These are phyloP conservation scores for Acrocephalus arundinaceus DNA, from an alignment of 2,113 vertebrate genomes.

Conservation along the genomic window DNA sequence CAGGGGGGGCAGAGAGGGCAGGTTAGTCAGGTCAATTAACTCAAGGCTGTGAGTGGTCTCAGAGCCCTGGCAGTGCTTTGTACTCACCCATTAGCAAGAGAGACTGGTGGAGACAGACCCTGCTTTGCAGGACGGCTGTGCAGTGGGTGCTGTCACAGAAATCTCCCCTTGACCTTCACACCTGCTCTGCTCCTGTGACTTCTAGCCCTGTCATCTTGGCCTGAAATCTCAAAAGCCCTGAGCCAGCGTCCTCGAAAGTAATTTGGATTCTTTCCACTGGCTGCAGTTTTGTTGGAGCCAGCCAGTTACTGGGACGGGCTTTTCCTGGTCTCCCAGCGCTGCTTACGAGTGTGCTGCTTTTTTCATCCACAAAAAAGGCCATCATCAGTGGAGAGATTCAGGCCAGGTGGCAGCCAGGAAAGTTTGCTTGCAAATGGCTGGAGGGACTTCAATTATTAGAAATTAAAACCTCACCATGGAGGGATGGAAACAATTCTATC, in stretches of 20 bases:
- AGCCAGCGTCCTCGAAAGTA: slow-evolving; percentile 6
- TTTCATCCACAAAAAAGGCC: background rate
- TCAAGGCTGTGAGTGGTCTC: background rate
- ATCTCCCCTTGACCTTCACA: background rate
- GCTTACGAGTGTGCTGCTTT: rapidly evolving
- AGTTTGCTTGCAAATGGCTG: background rate
- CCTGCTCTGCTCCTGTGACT: background rate
- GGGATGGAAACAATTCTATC: background rate
- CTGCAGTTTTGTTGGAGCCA: background rate
- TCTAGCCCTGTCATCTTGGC: background rate
- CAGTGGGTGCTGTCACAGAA: background rate
- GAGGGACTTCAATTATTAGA: background rate
- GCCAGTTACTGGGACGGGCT: background rate
- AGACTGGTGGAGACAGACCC: background rate
- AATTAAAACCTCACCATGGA: background rate
- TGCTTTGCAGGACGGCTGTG: background rate
- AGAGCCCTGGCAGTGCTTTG: background rate
- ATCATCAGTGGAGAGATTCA: background rate
- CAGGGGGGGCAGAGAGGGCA: background rate
- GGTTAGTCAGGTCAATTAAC: background rate
- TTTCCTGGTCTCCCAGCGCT: background rate
- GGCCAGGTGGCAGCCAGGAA: background rate
- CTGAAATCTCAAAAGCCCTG: background rate
- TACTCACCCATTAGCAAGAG: background rate
- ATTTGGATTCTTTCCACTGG: slow-evolving; percentile 46